Evolutionary conservation across 2,113 vertebrate species (phyloP).

Genomic region (Tetrao urogallus): DNA sequence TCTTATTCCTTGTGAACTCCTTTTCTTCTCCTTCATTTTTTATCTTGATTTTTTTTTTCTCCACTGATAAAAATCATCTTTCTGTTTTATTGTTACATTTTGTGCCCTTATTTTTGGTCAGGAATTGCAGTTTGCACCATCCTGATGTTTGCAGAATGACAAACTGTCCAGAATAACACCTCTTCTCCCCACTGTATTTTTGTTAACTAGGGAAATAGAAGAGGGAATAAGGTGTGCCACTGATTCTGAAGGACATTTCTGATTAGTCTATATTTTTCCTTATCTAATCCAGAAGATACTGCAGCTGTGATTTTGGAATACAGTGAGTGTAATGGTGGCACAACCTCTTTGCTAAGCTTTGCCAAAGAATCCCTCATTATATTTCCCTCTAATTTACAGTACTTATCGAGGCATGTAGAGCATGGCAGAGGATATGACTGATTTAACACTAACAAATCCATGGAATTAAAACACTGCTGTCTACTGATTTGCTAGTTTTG

Average conservation of each 20-base stretch:
- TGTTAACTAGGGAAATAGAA: background rate
- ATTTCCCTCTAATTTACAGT: conserved; percentile 28
- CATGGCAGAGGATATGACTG: conserved; percentile 9
- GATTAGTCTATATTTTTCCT: background rate
- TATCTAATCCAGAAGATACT: background rate
- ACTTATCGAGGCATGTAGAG: background rate
- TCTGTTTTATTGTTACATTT: background rate
- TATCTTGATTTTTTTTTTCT: background rate
- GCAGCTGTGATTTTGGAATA: background rate
- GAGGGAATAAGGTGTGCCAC: background rate
- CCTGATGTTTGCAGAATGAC: background rate
- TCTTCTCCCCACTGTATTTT: background rate
- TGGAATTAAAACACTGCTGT: background rate
- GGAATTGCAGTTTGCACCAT: background rate
- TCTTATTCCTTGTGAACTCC: background rate
- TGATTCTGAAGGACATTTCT: background rate
- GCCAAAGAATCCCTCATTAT: conserved; percentile 27
- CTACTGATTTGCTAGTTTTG: background rate
- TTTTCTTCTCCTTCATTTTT: background rate
- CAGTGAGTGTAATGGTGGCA: background rate
- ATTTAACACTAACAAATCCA: conserved; percentile 15
- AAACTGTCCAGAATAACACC: background rate
- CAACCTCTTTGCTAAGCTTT: background rate
- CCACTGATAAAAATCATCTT: background rate
- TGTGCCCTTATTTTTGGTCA: background rate